Conservation (phyloP, 2,888 invertebrate species). For the Anodontia alba region DNA sequence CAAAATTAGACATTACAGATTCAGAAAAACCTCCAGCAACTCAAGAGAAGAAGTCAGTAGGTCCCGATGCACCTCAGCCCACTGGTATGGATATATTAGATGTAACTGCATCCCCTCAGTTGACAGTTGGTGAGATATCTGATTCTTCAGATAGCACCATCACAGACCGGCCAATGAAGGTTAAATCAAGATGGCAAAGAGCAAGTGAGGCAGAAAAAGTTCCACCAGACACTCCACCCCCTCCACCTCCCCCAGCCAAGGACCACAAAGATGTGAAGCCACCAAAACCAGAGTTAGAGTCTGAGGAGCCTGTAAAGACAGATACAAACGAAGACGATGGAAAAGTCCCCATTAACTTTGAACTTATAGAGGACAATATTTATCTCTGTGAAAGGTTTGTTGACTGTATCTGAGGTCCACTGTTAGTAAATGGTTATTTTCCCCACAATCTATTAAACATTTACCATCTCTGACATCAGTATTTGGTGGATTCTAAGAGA, state of each 20-base stretch:
- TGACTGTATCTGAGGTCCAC: not conserved
- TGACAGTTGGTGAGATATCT: conserved; percentile 31
- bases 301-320: conserved; percentile 14
- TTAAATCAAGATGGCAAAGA: conserved; percentile 79
- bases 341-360: conserved; percentile 90
- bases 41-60: conserved; percentile 6
- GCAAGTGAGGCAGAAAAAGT: conserved; percentile 76
- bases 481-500: too few species aligned
- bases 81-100: conserved; percentile 22
- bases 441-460: too few species aligned
- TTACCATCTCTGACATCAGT: too few species aligned
- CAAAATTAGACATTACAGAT: not conserved
- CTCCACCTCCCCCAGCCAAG: conserved; percentile 18
- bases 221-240: conserved; percentile 17
- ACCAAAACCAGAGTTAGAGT: conserved; percentile 11
- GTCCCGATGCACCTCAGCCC: not conserved
- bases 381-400: conserved; percentile 91
- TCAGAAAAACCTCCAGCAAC: not conserved
- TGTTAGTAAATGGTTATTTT: too few species aligned
- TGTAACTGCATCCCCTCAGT: conserved; percentile 25
- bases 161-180: conserved; percentile 68
- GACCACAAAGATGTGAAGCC: not conserved
- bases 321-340: conserved; percentile 75
- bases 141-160: conserved; percentile 35
- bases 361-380: conserved; percentile 93